Evolutionary conservation across 2,113 vertebrate genomes (phyloP), one percentile per base, ranked within the genome.

Genomic region (Marcusenius ussheri): DNA sequence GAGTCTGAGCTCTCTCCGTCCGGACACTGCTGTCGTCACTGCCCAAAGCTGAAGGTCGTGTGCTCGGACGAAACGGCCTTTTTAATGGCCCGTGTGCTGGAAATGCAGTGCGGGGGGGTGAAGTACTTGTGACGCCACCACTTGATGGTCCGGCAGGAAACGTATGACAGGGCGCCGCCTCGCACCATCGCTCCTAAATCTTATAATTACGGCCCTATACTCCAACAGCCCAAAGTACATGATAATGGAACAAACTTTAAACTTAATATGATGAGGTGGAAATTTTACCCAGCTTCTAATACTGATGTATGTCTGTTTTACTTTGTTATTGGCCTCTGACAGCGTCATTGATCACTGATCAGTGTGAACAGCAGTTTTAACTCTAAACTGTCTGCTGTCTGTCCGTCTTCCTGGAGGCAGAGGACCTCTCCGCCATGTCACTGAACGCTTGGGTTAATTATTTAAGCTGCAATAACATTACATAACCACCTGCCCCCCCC

Each of bases 1-100:
- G 91, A 94, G 90, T 77, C 92, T 49, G 90, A 94, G 94, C 93
- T 93, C 94, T 92, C 93, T 91, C 92, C 89, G 93, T 91, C 92
- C 93, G 94, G 91, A 93, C 92, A 92, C 93, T 91, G 93, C 93
- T 93, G 92, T 94, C 91, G 91, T 92, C 90, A 94, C 90, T 91
- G 91, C 70, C 70, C 31, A 53, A 35, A 89, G 31, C 62, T 77
- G 5, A 17, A 15, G 62, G 27, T 89, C 31, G 31, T 13, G 27
- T 51, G 46, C 31, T 31, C 17, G 31, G 88, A 51, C 42, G 49
- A 89, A 50, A 9, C 17, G n/a, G 15, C 74, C 35, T 80, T 6
- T 31, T 42, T 19, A 39, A 42, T 42, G 74, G 19, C 15, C 74
- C 3, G 15, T 70, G 62, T 9, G 10, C n/a, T 70, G 62, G 13